These are phyloP conservation scores for Anastrepha obliqua DNA, from an alignment of 1,140 invertebrate genomes.

Conservation along the genomic window DNA sequence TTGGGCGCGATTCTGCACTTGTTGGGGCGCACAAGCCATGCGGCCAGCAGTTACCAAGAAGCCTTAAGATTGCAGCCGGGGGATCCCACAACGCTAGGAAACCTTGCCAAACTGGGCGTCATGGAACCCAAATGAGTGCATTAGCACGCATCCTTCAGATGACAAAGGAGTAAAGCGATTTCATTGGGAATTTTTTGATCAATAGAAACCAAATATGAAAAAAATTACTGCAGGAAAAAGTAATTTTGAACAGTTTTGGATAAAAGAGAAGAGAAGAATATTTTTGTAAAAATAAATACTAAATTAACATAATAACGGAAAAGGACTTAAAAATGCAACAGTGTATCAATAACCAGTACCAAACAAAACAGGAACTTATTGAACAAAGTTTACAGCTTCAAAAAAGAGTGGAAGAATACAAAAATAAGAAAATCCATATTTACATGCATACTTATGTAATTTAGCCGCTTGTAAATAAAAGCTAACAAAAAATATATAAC, in stretches of 20 bases:
- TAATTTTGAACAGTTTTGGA: conserved; percentile 27
- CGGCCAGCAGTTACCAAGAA: conserved; percentile 87
- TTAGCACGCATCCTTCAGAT: not conserved
- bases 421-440: not conserved
- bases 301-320: conserved; percentile 32
- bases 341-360: conserved; percentile 43
- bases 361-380: conserved; percentile 24
- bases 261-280: conserved; percentile 1
- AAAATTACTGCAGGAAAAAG: not conserved
- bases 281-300: conserved; percentile 53
- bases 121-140: conserved; percentile 58
- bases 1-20: conserved; percentile 94
- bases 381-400: not conserved
- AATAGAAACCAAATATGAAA: conserved; percentile 14
- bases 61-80: conserved; percentile 89
- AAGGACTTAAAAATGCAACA: conserved; percentile 44
- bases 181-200: not conserved
- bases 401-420: not conserved
- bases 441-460: conserved; percentile 5
- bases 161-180: conserved; percentile 58
- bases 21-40: conserved; percentile 91
- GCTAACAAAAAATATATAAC: not conserved
- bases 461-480: conserved; percentile 47
- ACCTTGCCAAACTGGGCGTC: conserved; percentile 86
- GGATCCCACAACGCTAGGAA: conserved; percentile 90